These are phyloP conservation scores for Micrastur ruficollis DNA, from an alignment of 2,797 vertebrate genomes.

Conservation along the genomic window DNA sequence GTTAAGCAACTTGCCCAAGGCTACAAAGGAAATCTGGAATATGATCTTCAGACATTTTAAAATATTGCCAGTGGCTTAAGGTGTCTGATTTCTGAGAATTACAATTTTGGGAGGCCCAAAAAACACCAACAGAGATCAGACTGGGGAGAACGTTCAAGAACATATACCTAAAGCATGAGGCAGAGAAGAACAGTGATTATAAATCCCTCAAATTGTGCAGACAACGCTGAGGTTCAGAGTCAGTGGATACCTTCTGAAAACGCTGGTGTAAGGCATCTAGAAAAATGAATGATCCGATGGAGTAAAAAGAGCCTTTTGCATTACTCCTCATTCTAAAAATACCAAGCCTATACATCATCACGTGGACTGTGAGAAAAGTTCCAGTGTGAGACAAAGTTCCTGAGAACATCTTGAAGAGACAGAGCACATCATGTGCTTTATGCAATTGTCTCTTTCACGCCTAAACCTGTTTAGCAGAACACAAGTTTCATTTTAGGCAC, in stretches of 20 bases:
- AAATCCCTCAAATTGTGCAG: neutral
- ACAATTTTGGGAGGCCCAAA: neutral
- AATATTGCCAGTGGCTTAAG: neutral
- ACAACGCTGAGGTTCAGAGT: neutral
- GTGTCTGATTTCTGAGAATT: neutral
- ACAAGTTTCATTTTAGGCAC: neutral
- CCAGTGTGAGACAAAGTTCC: neutral
- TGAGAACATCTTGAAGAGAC: neutral
- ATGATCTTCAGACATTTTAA: neutral
- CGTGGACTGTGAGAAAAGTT: neutral
- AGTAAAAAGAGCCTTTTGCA: neutral
- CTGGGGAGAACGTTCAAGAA: neutral
- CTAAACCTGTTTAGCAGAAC: neutral
- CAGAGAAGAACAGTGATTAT: neutral
- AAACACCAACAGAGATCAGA: neutral
- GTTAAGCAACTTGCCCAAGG: neutral
- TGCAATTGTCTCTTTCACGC: neutral
- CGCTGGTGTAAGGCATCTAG: neutral
- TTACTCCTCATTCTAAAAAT: slow-evolving; percentile 20
- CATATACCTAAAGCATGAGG: neutral
- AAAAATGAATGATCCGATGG: neutral
- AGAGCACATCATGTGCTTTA: neutral
- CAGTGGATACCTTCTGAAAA: neutral
- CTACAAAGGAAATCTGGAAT: neutral
- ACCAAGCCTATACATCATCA: neutral